Base-by-base conservation (phyloP, 2,113 vertebrate species). In the Pachypanchax playfairii region DNA sequence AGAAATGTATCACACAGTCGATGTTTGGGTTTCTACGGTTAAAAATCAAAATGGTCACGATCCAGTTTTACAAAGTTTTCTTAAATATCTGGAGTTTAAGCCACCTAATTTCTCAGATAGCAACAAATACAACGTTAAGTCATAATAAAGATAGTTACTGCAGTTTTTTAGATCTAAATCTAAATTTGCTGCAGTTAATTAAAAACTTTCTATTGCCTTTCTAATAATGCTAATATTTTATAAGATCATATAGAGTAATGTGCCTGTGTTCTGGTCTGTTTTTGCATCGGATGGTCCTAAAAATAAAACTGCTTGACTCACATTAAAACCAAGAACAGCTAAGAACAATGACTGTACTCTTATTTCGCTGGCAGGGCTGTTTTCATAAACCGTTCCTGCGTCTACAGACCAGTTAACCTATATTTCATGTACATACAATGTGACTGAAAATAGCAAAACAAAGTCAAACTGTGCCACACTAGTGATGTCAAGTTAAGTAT, bases 391-490 rank as follows among this genome's bases (percentile, higher is more conserved):
- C 3, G 66, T 69, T 65, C 67, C 57, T 70, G 50, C 42, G 50
- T 76, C 73, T 65, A 73, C 64, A 70, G 68, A 84, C 74, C 85
- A 76, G 85, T 85, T 89, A 88, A 84, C 84, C 80, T 77, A 75
- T 58, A 76, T 81, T 84, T 60, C 61, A 50, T 33, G 64, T 65
- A 83, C 77, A 70, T 15, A 59, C 46, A 42, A 48, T 41, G 63
- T 9, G 20, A 70, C 60, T 55, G 65, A 74, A 73, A 65, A 80
- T 43, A 70, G 80, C 78, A 80, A 87, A 90, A 82, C 78, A 84
- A 85, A 85, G 87, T 87, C 87, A 85, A 90, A 87, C 79, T 85
- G 76, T 56, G 79, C 74, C 80, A 52, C 52, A 61, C 69, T 67
- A 52, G 72, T 33, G 57, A 72, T 76, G 81, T 80, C 68, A 75